phyloP scores from a whole-genome alignment of 2,113 vertebrate species.

The Petrocephalus microphthalmus region DNA sequence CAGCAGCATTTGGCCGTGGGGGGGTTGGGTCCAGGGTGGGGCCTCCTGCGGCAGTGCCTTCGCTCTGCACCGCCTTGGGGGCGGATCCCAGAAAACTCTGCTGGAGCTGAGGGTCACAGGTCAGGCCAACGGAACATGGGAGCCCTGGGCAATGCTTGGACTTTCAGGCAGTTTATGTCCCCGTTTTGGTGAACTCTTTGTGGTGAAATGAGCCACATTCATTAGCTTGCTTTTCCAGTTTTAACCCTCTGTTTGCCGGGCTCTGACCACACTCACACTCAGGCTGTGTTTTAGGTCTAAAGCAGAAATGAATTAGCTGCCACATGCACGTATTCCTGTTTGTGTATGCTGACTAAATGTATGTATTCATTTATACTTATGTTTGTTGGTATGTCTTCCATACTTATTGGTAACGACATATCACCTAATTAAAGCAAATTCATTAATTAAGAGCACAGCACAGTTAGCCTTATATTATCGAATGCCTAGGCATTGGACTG shows the following conservation, averaged over 20 bases:
- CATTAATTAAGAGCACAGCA: not conserved
- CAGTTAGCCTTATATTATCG: not conserved
- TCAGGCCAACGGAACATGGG: not conserved
- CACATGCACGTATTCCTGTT: not conserved
- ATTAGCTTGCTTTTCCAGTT: not conserved
- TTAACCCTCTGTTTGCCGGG: not conserved
- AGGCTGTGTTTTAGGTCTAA: not conserved
- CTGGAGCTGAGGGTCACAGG: not conserved
- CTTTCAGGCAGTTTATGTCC: not conserved
- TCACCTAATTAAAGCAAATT: not conserved
- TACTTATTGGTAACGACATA: not conserved
- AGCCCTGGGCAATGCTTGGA: not conserved
- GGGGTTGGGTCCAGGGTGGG: not conserved
- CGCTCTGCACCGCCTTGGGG: not conserved
- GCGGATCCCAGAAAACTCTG: not conserved
- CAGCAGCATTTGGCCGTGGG: not conserved
- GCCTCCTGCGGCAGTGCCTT: not conserved
- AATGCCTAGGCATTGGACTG: not conserved
- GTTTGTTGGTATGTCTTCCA: not conserved
- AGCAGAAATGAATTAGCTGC: not conserved
- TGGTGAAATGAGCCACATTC: not conserved
- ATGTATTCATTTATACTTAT: not conserved
- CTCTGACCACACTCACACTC: not conserved
- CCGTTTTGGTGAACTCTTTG: not conserved
- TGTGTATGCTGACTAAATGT: not conserved